Evolutionary conservation across 2,888 invertebrate genomes (phyloP), one percentile per base, ranked within the genome.

Genomic region (Eristalinus aeneus): DNA sequence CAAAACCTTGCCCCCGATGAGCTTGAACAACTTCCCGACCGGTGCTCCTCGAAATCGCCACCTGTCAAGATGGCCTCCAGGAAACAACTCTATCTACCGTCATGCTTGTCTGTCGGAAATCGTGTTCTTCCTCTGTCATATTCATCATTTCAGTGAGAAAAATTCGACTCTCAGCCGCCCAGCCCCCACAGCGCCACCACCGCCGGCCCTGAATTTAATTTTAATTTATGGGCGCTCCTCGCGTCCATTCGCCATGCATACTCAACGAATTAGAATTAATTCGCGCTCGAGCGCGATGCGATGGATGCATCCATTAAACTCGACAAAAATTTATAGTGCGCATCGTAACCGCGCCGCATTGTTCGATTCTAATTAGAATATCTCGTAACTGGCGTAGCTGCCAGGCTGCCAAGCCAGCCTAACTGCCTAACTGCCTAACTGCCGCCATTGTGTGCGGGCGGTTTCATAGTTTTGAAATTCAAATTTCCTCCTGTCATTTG

Each of bases 291-390:
- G 8, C 46, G 16, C 46, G 46, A 46, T 46, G 16, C 46, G 46
- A n/a, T n/a, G 46, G 46, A 46, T 75, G 75, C 67, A 75, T 54
- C 34, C 23, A 69, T 76, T 61, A 58, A 23, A 75, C 31, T 20
- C 56, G 5, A 56, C 34, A n/a, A 63, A 32, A 71, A 32, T 77
- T 77, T 64, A 77, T 71, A 71, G 71, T n/a, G 56, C 77, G 77
- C 77, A 77, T 71, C 77, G 63, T 36, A 60, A 60, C 65, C 22
- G 36, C 60, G 27, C 32, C 22, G 77, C 9, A 69, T 64, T 58
- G 68, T 46, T 53, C 32, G 39, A 56, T 77, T 77, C 69, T 64
- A 77, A 71, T 77, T 56, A 63, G 69, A 64, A 69, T 54, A 36
- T 9, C 31, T 63, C 31, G 27, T 60, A 31, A 31, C 27, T 23